Base-by-base conservation (phyloP, 1,140 invertebrate genomes). In the Ceratosolen solmsi region DNA sequence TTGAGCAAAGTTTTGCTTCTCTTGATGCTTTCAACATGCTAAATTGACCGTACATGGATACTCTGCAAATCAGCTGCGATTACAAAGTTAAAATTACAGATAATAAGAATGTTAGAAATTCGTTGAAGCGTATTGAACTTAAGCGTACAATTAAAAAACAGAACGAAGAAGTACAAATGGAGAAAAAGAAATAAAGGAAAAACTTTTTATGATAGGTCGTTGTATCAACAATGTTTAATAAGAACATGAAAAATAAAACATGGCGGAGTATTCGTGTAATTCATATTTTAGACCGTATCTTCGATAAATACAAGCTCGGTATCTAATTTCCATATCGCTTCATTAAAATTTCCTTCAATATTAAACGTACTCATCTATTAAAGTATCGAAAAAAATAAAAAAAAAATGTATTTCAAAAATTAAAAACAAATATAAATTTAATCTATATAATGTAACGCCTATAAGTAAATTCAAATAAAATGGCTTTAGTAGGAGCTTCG, bases 41-140 rank as follows among this genome's bases (percentile, higher is more conserved):
- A 80, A 80, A 73, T 73, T 72, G 49, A 72, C 65, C 41, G 77
- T 79, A 80, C 38, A 63, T 63, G 33, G 33, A 22, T 58, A 71
- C 51, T 79, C 68, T 25, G 70, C 41, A 65, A 54, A 73, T 80
- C 60, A 73, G 27, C 70, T 54, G 54, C 54, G 30, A 56, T 54
- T 60, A 72, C 41, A 63, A 58, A 71, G 65, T 60, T 36, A 33
- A 79, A 68, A 72, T 79, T 60, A 36, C 71, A 79, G 76, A 79
- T 79, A 71, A 41, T n/a, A 0, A 41, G 27, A 30, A 49, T 63
- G 30, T 70, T 27, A 60, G 27, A 38, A 60, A 51, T 38, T 78
- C 60, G 41, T 78, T 49, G 36, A 30, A 56, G n/a, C 71, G n/a
- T n/a, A n/a, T n/a, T n/a, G 51, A 49, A 79, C 58, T 79, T 58